Evolutionary conservation across 2,888 invertebrate genomes (phyloP).

Genomic region (Nineta flava): DNA sequence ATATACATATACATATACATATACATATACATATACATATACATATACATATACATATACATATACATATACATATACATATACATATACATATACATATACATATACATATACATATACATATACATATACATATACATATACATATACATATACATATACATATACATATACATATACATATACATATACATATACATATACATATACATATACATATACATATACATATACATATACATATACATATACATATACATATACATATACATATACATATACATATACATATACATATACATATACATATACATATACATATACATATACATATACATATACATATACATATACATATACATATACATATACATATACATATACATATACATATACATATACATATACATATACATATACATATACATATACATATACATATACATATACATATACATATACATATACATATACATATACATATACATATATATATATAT

Average conservation of each 20-base stretch:
- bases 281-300: background rate
- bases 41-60: too few relatives aligned
- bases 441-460: background rate
- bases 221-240: conserved; percentile 1
- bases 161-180: background rate
- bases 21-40: background rate
- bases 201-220: conserved; percentile 2
- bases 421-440: background rate
- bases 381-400: conserved; percentile 4
- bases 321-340: conserved; percentile 2
- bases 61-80: too few relatives aligned
- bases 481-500: background rate
- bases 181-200: conserved; percentile 2
- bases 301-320: conserved; percentile 1
- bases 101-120: background rate
- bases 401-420: conserved; percentile 1
- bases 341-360: conserved; percentile 2
- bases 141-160: background rate
- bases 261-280: background rate
- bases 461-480: background rate
- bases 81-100: background rate
- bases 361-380: conserved; percentile 3
- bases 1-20: background rate
- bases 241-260: background rate
- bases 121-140: background rate